These are phyloP conservation scores for Sylvilagus bachmani DNA, from an alignment of 2,113 vertebrate species.

Conservation along the genomic window DNA sequence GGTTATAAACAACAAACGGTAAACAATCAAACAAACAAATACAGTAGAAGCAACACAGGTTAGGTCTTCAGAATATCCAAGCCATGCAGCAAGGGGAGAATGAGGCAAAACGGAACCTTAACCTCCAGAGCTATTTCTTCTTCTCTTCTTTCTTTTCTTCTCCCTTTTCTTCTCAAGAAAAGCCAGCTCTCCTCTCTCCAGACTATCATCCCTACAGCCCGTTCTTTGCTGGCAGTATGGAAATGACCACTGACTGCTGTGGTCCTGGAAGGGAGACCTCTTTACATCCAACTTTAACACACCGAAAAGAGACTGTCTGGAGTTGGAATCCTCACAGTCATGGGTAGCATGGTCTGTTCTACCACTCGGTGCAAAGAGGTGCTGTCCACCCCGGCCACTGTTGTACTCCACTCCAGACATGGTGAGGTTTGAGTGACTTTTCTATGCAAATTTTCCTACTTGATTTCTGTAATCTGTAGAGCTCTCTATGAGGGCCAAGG, in stretches of 20 bases:
- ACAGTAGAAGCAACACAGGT: neutral
- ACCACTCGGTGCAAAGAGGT: neutral
- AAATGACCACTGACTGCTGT: neutral
- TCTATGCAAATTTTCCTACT: neutral
- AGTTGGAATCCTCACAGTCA: neutral
- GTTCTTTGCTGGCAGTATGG: neutral
- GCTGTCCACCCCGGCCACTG: rapidly evolving
- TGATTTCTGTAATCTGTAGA: neutral
- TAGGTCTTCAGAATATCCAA: neutral
- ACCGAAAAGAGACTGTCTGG: neutral
- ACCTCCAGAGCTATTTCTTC: neutral
- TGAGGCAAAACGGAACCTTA: neutral
- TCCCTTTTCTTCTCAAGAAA: neutral
- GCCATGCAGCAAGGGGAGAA: neutral
- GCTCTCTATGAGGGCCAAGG: neutral
- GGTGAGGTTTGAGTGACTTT: neutral
- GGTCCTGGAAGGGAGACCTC: neutral
- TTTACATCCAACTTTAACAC: neutral
- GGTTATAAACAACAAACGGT: neutral
- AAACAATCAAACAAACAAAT: neutral
- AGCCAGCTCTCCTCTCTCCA: neutral
- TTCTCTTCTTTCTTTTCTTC: neutral
- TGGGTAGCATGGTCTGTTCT: rapidly evolving
- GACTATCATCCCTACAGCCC: neutral
- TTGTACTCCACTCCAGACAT: neutral